phyloP scores from a whole-genome alignment of 1,140 invertebrate species.

The Temnothorax longispinosus region DNA sequence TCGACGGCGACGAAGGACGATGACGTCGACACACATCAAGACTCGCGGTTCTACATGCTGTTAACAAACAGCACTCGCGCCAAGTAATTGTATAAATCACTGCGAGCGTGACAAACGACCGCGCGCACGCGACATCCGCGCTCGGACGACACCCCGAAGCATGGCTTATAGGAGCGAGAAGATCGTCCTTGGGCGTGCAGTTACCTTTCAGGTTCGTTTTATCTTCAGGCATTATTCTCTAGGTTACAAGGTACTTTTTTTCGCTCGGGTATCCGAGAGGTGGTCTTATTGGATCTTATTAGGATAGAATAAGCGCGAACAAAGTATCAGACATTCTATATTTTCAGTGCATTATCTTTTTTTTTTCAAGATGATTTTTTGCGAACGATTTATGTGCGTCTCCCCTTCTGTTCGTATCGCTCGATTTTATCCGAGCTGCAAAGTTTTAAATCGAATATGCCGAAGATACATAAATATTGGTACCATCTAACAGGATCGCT shows the following conservation, averaged over 20 bases:
- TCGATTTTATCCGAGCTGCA: background rate
- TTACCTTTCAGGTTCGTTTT: background rate
- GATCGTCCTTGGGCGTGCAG: slow-evolving; percentile 1
- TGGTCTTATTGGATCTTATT: background rate
- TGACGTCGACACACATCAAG: slow-evolving; percentile 8
- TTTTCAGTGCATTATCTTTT: background rate
- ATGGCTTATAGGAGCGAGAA: slow-evolving; percentile 38
- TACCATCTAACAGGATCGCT: slow-evolving; percentile 24
- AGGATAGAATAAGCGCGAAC: background rate
- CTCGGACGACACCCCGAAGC: slow-evolving; percentile 37
- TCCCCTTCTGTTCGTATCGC: background rate
- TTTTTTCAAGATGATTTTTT: background rate
- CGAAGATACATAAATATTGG: slow-evolving; percentile 23
- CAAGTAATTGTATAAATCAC: slow-evolving; percentile 72
- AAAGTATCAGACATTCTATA: background rate
- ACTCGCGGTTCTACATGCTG: slow-evolving; percentile 54
- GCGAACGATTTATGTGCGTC: background rate
- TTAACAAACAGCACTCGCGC: slow-evolving; percentile 70
- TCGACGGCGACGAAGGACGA: slow-evolving; percentile 10
- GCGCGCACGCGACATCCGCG: slow-evolving; percentile 24
- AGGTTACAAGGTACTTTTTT: background rate
- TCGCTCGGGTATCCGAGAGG: too few relatives aligned
- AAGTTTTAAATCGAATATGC: background rate
- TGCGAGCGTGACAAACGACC: slow-evolving; percentile 66
- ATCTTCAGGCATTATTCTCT: slow-evolving; percentile 14